Base-by-base conservation (phyloP, 2,888 invertebrate genomes). In the Junonia oenone region DNA sequence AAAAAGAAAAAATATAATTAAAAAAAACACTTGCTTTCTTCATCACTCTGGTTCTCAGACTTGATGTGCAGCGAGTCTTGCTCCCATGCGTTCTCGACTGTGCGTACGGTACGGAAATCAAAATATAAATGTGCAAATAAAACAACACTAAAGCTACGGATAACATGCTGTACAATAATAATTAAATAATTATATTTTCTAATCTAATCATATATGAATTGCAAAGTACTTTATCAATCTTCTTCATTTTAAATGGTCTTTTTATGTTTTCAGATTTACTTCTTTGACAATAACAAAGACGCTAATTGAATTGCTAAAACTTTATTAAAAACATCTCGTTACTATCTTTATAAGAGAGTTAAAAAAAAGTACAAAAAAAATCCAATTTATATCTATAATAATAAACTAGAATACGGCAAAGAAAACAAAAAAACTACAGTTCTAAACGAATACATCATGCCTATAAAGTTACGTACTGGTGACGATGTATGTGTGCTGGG, bases 401-500 rank as follows among this genome's bases (percentile, higher is more conserved):
- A 22, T 22, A 22, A 22, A 5, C 22, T 22, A 14, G 4, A 14
- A 37, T 14, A 37, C 13, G 4, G 13, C 2, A 13, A 35, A 13
- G 6, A 5, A 37, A 37, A 15, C 37, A 15, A 14, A 6, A n/a
- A 2, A 43, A 43, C 43, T 43, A 43, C 13, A 5, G 13, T 13
- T 43, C 13, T 43, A 13, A 13, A 13, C 9, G 64, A 45, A 27
- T 61, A 47, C 46, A 50, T 53, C 59, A 64, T 58, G 60, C 54
- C 57, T 54, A 62, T 27, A n/a, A 55, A 40, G n/a, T 17, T 59
- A 79, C 89, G 82, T 79, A 94, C 94, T 94, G 70, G 94, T 93
- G 27, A 95, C 95, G 66, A 95, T 95, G 79, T 93, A 95, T 60
- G 91, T 87, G 76, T 91, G 91, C 73, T 91, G 91, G 46, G 81